Evolutionary conservation across 2,797 vertebrate genomes (phyloP).

Genomic region (Neosalanx taihuensis): DNA sequence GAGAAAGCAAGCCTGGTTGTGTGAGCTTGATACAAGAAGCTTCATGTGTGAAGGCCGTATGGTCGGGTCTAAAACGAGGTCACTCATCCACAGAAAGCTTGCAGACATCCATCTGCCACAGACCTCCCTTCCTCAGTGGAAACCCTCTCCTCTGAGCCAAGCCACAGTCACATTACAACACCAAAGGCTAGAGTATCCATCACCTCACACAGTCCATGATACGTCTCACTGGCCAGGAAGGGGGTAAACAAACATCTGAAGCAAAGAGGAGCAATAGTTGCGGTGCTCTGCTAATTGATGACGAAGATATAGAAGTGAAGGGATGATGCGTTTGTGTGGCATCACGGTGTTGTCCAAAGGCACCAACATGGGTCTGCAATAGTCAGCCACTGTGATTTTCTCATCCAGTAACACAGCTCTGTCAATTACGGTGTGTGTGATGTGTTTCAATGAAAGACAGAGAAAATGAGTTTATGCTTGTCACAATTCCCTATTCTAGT

Average conservation of each 20-base stretch:
- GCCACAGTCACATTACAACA: slow-evolving; percentile 37
- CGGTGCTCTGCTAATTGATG: too few species aligned
- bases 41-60: slow-evolving; percentile 57
- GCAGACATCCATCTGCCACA: slow-evolving; percentile 72
- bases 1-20: slow-evolving; percentile 40
- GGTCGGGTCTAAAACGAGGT: slow-evolving; percentile 66
- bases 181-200: slow-evolving; percentile 9
- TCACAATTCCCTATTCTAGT: too few species aligned
- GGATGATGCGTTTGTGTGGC: too few species aligned
- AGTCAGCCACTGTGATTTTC: too few species aligned
- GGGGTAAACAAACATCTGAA: too few species aligned
- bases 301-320: too few species aligned
- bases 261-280: too few species aligned
- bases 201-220: neutral
- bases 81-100: slow-evolving; percentile 67
- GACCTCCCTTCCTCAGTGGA: slow-evolving; percentile 45
- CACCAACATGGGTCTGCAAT: too few species aligned
- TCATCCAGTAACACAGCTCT: too few species aligned
- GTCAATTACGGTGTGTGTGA: slow-evolving; percentile 17
- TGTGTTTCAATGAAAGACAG: slow-evolving; percentile 4
- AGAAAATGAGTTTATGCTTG: neutral
- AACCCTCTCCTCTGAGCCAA: slow-evolving; percentile 34
- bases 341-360: too few species aligned
- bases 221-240: neutral
- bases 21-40: slow-evolving; percentile 41